Evolutionary conservation across 2,888 invertebrate genomes (phyloP).

Genomic region (Spilarctia lutea): DNA sequence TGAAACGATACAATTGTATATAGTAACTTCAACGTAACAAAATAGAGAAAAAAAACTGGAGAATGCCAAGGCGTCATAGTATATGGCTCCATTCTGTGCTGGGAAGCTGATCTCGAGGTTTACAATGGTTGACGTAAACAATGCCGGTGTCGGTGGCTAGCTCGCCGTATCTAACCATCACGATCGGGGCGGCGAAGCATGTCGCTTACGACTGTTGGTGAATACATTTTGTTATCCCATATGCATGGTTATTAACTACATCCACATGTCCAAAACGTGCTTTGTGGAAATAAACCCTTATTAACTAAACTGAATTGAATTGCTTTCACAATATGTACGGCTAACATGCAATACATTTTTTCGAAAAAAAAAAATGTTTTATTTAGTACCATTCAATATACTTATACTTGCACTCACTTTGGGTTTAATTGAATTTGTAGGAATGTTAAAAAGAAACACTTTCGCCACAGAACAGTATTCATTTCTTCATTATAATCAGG

Average conservation of each 20-base stretch:
- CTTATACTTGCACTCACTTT: neutral
- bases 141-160: constrained; percentile 71
- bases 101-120: constrained; percentile 70
- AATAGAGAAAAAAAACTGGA: constrained; percentile 26
- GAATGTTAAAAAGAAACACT: neutral
- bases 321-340: constrained; percentile 16
- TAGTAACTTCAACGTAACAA: constrained; percentile 12
- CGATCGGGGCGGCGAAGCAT: constrained; percentile 73
- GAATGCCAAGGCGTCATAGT: constrained; percentile 56
- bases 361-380: neutral
- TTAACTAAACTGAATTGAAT: constrained; percentile 25
- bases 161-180: constrained; percentile 74
- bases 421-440: neutral
- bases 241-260: constrained; percentile 67
- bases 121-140: constrained; percentile 80
- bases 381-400: neutral
- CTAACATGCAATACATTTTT: neutral
- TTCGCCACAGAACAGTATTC: neutral
- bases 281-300: constrained; percentile 34
- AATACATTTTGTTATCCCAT: constrained; percentile 77
- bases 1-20: neutral
- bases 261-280: constrained; percentile 40
- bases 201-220: constrained; percentile 77
- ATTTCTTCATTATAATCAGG: neutral
- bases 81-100: constrained; percentile 74